Evolutionary conservation across 2,888 invertebrate genomes (phyloP).

Genomic region (Diloba caeruleocephala): DNA sequence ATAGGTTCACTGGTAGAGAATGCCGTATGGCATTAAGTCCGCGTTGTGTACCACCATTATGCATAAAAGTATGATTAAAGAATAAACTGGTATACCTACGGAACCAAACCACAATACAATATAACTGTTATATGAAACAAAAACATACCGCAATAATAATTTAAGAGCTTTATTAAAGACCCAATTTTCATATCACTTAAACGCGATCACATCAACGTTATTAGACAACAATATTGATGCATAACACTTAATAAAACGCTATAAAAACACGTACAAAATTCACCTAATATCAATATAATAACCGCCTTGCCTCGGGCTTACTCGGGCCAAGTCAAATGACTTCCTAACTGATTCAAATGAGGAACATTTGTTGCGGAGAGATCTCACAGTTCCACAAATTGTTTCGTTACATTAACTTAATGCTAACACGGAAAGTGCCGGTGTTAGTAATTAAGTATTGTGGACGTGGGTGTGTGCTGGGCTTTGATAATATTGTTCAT

Average conservation of each 20-base stretch:
- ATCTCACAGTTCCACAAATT: constrained; percentile 57
- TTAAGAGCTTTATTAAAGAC: constrained; percentile 6
- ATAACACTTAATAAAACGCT: constrained; percentile 31
- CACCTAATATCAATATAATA: constrained; percentile 64
- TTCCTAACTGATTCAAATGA: constrained; percentile 69
- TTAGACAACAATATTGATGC: constrained; percentile 32
- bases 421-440: constrained; percentile 52
- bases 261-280: constrained; percentile 38
- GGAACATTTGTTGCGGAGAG: constrained; percentile 52
- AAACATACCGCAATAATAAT: constrained; percentile 8
- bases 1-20: too few species aligned
- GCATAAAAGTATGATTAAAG: too few species aligned
- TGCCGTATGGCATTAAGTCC: too few species aligned
- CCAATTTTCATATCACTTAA: constrained; percentile 20
- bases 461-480: constrained; percentile 27
- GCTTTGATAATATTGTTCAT: constrained; percentile 5
- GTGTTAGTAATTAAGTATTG: constrained; percentile 48
- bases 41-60: too few species aligned
- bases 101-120: too few species aligned
- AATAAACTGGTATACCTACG: too few species aligned
- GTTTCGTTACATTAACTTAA: constrained; percentile 65
- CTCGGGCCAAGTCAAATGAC: constrained; percentile 37
- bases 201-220: constrained; percentile 31
- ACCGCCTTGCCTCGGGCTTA: constrained; percentile 43
- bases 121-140: background rate